These are phyloP conservation scores for Etheostoma cragini DNA, from an alignment of 2,113 vertebrate genomes.

Conservation along the genomic window DNA sequence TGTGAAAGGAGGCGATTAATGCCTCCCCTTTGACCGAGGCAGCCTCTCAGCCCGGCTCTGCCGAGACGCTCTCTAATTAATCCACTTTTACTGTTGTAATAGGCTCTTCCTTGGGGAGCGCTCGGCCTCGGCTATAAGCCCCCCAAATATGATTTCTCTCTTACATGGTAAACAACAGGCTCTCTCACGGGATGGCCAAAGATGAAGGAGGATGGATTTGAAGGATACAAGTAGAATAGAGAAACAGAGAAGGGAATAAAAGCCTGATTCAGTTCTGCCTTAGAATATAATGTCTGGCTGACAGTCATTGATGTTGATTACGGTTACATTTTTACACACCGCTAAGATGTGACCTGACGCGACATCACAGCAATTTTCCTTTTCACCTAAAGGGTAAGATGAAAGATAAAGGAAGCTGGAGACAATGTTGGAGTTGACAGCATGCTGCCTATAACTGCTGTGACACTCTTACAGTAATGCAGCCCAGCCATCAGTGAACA, in stretches of 20 bases:
- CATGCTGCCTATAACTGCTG: not conserved
- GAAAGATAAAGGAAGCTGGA: not conserved
- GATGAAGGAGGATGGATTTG: conserved; percentile 62
- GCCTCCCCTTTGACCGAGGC: conserved; percentile 85
- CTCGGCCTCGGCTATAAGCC: conserved; percentile 73
- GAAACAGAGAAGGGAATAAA: conserved; percentile 42
- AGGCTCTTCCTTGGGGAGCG: conserved; percentile 88
- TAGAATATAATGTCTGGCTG: conserved; percentile 16
- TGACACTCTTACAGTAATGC: conserved; percentile 29
- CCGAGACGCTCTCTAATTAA: conserved; percentile 93
- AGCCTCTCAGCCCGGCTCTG: conserved; percentile 84
- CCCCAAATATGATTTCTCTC: conserved; percentile 92
- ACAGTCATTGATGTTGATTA: conserved; percentile 38
- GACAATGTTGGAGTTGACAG: not conserved
- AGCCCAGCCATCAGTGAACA: not conserved
- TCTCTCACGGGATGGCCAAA: conserved; percentile 79
- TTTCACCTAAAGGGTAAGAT: conserved; percentile 8
- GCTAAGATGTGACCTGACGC: conserved; percentile 10
- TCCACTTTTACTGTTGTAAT: conserved; percentile 96
- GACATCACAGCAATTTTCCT: conserved; percentile 11
- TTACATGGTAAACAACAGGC: conserved; percentile 93
- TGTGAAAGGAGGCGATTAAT: conserved; percentile 82
- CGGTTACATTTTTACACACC: conserved; percentile 28
- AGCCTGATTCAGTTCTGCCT: conserved; percentile 15
- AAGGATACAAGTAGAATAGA: conserved; percentile 45